Evolutionary conservation across 2,113 vertebrate genomes (phyloP).

Genomic region (Callorhinus ursinus): DNA sequence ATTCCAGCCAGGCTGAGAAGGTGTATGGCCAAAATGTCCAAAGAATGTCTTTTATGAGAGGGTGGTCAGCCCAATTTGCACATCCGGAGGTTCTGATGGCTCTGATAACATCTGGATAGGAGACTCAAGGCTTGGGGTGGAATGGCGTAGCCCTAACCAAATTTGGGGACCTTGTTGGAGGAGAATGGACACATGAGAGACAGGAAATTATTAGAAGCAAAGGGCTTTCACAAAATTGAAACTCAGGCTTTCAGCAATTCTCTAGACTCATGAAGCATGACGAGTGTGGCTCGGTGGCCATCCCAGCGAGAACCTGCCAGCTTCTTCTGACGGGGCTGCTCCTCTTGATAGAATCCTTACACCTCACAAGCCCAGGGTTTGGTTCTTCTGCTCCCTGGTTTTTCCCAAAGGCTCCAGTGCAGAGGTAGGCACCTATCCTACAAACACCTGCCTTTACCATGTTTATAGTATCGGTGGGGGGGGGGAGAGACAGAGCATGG

Average conservation of each 20-base stretch:
- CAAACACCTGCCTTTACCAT: neutral
- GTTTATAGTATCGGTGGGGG: neutral
- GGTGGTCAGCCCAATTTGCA: conserved; percentile 1
- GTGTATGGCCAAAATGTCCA: conserved; percentile 62
- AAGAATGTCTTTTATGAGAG: conserved; percentile 68
- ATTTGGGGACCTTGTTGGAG: conserved; percentile 51
- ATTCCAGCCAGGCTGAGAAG: conserved; percentile 62
- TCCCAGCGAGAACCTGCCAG: neutral
- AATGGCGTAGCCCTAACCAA: conserved; percentile 43
- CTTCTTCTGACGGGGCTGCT: accelerated
- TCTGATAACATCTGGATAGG: conserved; percentile 49
- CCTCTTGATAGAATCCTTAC: neutral
- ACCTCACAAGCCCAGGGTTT: neutral
- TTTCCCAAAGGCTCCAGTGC: neutral
- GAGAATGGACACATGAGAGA: neutral
- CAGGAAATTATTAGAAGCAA: neutral
- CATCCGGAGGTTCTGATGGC: conserved; percentile 61
- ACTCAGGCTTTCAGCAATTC: neutral
- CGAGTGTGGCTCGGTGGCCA: accelerated
- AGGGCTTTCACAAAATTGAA: neutral
- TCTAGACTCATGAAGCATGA: neutral
- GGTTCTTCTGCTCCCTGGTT: neutral
- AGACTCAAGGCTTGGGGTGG: neutral
- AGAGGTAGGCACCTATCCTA: neutral
- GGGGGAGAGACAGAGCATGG: neutral